phyloP scores from a whole-genome alignment of 92 coral and sea anemone species.

The Montipora capitata region DNA sequence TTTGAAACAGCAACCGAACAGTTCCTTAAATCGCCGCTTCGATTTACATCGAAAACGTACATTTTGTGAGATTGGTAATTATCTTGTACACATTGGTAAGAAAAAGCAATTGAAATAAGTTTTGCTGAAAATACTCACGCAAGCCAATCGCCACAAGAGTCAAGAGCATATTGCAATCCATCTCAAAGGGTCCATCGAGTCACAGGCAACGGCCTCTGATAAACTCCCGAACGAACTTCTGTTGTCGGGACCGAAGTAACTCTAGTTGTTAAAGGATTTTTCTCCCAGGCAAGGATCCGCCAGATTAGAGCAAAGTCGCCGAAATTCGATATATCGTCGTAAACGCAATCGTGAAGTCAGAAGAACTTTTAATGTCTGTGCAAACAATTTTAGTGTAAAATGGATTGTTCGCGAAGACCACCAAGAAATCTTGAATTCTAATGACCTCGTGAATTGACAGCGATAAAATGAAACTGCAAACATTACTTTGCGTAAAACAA shows the following conservation, averaged over 20 bases:
- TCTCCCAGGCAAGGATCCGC: conserved; percentile 6
- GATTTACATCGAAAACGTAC: no score
- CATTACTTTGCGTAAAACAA: background rate
- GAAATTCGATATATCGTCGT: conserved; percentile 29
- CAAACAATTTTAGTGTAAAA: conserved; percentile 39
- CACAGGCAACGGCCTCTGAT: background rate
- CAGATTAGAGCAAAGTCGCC: conserved; percentile 1
- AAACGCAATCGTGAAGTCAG: conserved; percentile 13
- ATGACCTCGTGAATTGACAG: conserved; percentile 25
- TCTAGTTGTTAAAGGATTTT: background rate
- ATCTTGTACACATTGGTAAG: background rate
- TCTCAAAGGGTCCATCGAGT: background rate
- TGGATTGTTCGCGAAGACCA: conserved; percentile 34
- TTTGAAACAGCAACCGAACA: background rate
- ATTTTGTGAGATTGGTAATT: no score
- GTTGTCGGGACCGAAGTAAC: background rate
- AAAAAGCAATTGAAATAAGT: background rate
- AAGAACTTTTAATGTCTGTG: conserved; percentile 14
- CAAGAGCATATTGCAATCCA: conserved; percentile 6
- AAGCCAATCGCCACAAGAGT: conserved; percentile 17
- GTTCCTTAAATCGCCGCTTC: background rate
- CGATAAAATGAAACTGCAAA: conserved; percentile 23
- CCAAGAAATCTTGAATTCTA: conserved; percentile 47
- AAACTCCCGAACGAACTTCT: background rate
- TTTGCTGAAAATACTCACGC: conserved; percentile 17